Conservation (phyloP, 1,140 invertebrate genomes). For the Amphibalanus amphitrite region DNA sequence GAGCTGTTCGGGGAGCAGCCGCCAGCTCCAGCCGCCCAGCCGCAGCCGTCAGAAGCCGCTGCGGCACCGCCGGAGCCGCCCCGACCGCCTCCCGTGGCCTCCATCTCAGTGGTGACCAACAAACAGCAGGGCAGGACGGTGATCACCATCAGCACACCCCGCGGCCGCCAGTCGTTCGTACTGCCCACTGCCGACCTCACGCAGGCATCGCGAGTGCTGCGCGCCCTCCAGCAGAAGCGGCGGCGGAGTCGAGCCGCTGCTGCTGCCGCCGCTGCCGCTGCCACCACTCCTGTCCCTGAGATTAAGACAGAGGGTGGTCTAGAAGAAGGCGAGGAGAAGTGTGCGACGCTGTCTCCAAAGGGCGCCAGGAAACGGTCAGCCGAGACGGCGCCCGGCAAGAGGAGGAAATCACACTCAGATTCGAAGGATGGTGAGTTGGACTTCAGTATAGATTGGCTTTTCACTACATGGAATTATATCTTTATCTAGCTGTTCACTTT, state of each 20-base stretch:
- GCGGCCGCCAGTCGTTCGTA: not conserved
- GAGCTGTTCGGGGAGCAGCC: not conserved
- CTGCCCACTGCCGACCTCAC: not conserved
- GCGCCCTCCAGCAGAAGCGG: not conserved
- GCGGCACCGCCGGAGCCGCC: not conserved
- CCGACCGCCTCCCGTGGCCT: not conserved
- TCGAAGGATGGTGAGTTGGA: too few relatives aligned
- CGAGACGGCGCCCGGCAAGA: too few relatives aligned
- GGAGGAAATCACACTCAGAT: too few relatives aligned
- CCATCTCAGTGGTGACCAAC: slow-evolving; percentile 1
- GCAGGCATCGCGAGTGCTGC: not conserved
- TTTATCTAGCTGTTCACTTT: too few relatives aligned
- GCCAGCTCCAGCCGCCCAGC: not conserved
- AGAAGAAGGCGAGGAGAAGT: too few relatives aligned
- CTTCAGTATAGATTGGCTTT: too few relatives aligned
- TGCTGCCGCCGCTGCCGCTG: too few relatives aligned
- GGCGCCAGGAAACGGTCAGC: too few relatives aligned
- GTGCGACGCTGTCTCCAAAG: too few relatives aligned
- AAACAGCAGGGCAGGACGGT: not conserved
- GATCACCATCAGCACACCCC: not conserved
- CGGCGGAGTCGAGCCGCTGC: too few relatives aligned
- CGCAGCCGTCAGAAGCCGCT: not conserved
- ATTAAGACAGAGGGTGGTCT: not conserved
- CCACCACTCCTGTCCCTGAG: too few relatives aligned
- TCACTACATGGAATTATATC: too few relatives aligned